phyloP scores from a whole-genome alignment of 2,888 invertebrate genomes.

The Seladonia tumulorum region DNA sequence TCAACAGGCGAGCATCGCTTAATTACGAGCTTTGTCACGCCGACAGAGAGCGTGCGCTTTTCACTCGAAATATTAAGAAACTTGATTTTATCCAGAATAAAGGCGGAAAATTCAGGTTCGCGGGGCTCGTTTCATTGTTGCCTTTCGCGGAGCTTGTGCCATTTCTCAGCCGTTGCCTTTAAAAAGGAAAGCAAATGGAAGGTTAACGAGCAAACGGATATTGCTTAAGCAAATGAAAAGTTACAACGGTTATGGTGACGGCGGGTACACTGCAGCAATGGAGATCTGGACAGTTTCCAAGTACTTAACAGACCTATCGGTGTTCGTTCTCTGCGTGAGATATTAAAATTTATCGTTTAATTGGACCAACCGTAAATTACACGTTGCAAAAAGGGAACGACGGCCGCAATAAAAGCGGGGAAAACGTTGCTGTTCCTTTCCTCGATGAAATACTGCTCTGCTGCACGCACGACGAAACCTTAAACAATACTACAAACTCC shows the following conservation, averaged over 20 bases:
- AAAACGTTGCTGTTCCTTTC: background rate
- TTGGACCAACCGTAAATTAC: background rate
- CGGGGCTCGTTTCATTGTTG: background rate
- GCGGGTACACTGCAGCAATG: background rate
- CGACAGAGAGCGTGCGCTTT: background rate
- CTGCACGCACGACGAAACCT: background rate
- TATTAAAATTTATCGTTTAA: conserved; percentile 15
- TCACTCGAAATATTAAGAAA: conserved; percentile 3
- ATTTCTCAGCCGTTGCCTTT: background rate
- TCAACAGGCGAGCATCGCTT: background rate
- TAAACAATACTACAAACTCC: background rate
- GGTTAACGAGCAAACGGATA: conserved; percentile 5
- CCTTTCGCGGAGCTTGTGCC: background rate
- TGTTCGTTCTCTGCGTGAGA: background rate
- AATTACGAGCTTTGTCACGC: background rate
- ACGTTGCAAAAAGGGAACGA: background rate
- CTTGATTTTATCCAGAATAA: background rate
- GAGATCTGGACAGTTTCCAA: conserved; percentile 23
- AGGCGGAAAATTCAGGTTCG: background rate
- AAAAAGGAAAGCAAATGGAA: background rate
- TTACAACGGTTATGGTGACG: conserved; percentile 21
- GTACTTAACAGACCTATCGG: conserved; percentile 36
- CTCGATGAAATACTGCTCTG: background rate
- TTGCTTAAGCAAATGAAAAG: conserved; percentile 30
- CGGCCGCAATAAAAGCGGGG: background rate